Evolutionary conservation across 1,140 invertebrate species (phyloP).

Genomic region (Drosophila kanapiae): DNA sequence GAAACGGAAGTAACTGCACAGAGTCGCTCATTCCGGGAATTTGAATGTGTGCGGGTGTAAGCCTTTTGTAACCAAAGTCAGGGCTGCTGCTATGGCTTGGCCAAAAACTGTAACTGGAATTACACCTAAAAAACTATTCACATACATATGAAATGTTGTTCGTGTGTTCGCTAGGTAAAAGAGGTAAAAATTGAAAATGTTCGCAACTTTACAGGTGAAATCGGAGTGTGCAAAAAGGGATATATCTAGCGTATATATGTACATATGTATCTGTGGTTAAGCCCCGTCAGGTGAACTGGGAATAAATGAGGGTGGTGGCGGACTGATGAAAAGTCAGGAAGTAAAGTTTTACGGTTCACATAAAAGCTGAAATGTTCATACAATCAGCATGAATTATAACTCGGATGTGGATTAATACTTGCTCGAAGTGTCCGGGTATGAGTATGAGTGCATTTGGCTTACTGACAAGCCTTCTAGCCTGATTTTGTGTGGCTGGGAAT

Average conservation of each 20-base stretch:
- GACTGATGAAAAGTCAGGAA: constrained; percentile 81
- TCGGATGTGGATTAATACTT: constrained; percentile 83
- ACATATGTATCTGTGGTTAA: constrained; percentile 40
- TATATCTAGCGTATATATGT: constrained; percentile 14
- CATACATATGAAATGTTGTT: constrained; percentile 58
- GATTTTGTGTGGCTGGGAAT: constrained; percentile 14
- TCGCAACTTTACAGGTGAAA: constrained; percentile 37
- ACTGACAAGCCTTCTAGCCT: constrained; percentile 46
- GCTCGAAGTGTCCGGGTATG: constrained; percentile 34
- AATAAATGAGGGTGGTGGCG: constrained; percentile 1
- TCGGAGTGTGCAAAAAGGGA: constrained; percentile 1
- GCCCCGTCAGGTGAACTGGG: constrained; percentile 22
- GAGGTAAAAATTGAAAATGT: constrained; percentile 73
- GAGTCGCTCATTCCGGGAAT: constrained; percentile 37
- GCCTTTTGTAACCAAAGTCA: constrained; percentile 58
- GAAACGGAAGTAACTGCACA: constrained; percentile 77
- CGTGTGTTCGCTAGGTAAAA: constrained; percentile 29
- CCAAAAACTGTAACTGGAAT: constrained; percentile 79
- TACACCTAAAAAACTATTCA: constrained; percentile 62
- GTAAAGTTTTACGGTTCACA: constrained; percentile 83
- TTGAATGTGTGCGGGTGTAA: constrained; percentile 33
- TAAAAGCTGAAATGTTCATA: constrained; percentile 83
- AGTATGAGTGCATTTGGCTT: constrained; percentile 30
- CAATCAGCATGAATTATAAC: constrained; percentile 84
- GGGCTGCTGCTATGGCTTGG: constrained; percentile 35